Evolutionary conservation across 2,797 vertebrate genomes (phyloP), one percentile per base, ranked within the genome.

Genomic region (Myotis pilosus): DNA sequence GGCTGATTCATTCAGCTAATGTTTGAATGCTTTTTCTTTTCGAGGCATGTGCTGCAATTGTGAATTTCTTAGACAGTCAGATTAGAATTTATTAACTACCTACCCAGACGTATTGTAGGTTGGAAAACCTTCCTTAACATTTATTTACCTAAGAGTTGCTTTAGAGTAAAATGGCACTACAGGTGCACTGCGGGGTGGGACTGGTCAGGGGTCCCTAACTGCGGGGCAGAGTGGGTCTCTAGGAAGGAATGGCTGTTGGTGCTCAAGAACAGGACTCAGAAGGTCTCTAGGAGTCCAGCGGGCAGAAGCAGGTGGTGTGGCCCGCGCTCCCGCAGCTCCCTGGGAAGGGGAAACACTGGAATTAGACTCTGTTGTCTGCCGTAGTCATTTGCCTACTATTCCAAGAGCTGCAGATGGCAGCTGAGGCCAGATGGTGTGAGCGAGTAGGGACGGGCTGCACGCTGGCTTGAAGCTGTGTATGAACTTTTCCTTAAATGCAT

Each of bases 401-500:
- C 25, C 25, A 78, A 47, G 47, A 87, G 4, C 66, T 86, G 13
- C 13, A 81, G 25, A 44, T 84, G 76, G 74, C 80, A 28, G 47
- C 72, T 79, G 53, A 94, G 41, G 36, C 49, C 53, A 76, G 33
- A 51, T 84, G 36, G 20, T 89, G 92, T 87, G 57, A 66, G 30
- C 92, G 86, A 75, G 30, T 92, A 60, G 68, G 60, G 97, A 15
- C 92, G 1, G 94, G 95, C 33, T 69, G 80, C 87, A 36, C 33
- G 13, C 92, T 64, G 92, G 80, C 78, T 96, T 91, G 49, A 93
- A 96, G 83, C 93, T 57, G 66, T 17, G 1, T 44, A 44, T 11
- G 66, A 91, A 19, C 80, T 81, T 92, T 93, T 95, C 96, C 78
- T 92, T 88, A 6, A 97, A 68, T 89, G 23, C 51, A 82, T 88